Base-by-base conservation (phyloP, 2,797 vertebrate species). In the Pipistrellus nathusii region DNA sequence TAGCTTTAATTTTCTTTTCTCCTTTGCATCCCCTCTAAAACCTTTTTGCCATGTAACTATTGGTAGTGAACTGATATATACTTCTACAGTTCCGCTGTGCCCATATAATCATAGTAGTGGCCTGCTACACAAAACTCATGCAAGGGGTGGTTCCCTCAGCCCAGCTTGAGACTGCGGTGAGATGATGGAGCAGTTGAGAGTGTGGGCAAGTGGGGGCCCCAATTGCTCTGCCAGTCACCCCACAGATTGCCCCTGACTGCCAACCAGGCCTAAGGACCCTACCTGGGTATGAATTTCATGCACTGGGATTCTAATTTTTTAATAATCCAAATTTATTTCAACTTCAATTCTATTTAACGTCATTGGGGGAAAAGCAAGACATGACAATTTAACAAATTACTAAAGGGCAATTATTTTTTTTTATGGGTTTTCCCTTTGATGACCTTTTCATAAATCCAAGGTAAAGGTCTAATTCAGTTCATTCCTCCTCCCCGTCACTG, bases 341-440 rank as follows among this genome's bases (percentile, higher is more conserved):
- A 78, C 51, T 77, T 94, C 57, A 95, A 30, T 93, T 94, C 51
- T 95, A 68, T 71, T 93, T 89, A 76, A 57, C 90, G 51, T 82
- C 46, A 23, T 6, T 41, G n/a, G 11, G 2, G 1, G 5, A 1
- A 41, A 66, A 18, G 17, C 53, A 83, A 55, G 83, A 53, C 46
- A 32, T 23, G 53, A 57, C 25, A 68, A 66, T 89, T 83, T 77
- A 85, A 51, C 55, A 82, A 78, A 25, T 62, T 72, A 85, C 35
- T 68, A 35, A 95, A 95, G 66, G 71, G 25, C 35, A 27, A 8
- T 21, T 72, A n/a, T 73, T 77, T 46, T 77, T 46, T 44, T 88
- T 83, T 75, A 46, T 48, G 90, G 90, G 51, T 68, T 97, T 97
- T 95, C 90, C 92, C 88, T 84, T 68, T 32, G 55, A 48, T 57